Conservation (phyloP, 2,888 invertebrate genomes). For the Neoitamus cyanurus region DNA sequence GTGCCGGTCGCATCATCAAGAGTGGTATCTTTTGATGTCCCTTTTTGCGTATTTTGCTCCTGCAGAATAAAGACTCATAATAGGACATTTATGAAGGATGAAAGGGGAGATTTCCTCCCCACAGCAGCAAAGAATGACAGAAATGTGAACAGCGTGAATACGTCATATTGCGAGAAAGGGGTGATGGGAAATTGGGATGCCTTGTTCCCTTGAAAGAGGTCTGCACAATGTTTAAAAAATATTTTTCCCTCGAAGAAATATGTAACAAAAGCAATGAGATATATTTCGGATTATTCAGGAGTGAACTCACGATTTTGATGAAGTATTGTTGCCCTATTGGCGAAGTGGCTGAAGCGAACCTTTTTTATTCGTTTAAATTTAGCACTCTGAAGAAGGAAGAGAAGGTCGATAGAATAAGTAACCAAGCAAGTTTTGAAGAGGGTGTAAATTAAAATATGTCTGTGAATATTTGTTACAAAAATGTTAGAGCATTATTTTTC, state of each 20-base stretch:
- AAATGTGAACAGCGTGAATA: conserved; percentile 1
- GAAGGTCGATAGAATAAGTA: too few species aligned
- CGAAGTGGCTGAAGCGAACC: background rate
- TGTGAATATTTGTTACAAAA: too few species aligned
- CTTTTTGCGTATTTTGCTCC: conserved; percentile 22
- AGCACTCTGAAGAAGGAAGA: too few species aligned
- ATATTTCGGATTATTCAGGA: background rate
- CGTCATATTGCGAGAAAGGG: background rate
- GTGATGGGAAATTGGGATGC: background rate
- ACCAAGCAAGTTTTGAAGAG: too few species aligned
- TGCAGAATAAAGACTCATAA: conserved; percentile 24
- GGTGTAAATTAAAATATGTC: too few species aligned
- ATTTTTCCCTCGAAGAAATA: conserved; percentile 5
- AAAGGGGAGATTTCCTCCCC: background rate
- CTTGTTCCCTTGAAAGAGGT: background rate
- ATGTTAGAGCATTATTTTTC: too few species aligned
- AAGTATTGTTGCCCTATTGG: background rate
- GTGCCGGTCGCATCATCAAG: conserved; percentile 10
- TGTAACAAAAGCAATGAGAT: background rate
- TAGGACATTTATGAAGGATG: conserved; percentile 10
- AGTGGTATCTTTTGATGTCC: conserved; percentile 37
- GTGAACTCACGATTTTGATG: background rate
- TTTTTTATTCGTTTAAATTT: background rate
- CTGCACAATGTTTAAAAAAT: background rate
- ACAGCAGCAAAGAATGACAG: background rate